phyloP scores from a whole-genome alignment of 2,113 vertebrate species.

The Alosa alosa region DNA sequence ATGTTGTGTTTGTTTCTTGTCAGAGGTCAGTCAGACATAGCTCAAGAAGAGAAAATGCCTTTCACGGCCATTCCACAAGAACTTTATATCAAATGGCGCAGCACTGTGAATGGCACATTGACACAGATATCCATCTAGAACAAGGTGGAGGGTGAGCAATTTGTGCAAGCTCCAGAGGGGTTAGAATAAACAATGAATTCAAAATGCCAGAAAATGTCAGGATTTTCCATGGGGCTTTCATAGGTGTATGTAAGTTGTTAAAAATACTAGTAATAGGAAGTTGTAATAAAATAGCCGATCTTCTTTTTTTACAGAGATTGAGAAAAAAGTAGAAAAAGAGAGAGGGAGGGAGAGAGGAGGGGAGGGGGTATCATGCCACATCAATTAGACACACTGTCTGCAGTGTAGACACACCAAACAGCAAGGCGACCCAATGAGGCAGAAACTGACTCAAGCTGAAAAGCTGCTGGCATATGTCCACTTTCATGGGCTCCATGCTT shows the following conservation, averaged over 20 bases:
- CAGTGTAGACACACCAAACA: background rate
- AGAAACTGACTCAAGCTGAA: constrained; percentile 4
- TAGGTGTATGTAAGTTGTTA: background rate
- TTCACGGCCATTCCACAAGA: background rate
- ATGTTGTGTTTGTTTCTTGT: background rate
- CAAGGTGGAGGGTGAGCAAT: background rate
- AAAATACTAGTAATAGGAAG: background rate
- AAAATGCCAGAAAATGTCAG: background rate
- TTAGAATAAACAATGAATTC: background rate
- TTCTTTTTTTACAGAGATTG: background rate
- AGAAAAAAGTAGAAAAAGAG: background rate
- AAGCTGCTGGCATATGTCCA: constrained; percentile 4
- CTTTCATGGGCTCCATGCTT: background rate
- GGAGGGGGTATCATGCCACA: background rate
- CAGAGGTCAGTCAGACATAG: constrained; percentile 13
- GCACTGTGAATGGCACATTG: background rate
- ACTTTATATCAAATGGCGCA: background rate
- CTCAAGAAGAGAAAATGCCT: constrained; percentile 26
- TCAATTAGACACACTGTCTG: background rate
- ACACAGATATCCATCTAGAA: background rate
- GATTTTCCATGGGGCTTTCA: background rate
- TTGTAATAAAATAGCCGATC: background rate
- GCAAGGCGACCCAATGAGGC: background rate
- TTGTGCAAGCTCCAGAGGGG: background rate
- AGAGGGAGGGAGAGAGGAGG: background rate